Evolutionary conservation across 2,888 invertebrate species (phyloP), one percentile per base, ranked within the genome.

Genomic region (Lypha dubia): DNA sequence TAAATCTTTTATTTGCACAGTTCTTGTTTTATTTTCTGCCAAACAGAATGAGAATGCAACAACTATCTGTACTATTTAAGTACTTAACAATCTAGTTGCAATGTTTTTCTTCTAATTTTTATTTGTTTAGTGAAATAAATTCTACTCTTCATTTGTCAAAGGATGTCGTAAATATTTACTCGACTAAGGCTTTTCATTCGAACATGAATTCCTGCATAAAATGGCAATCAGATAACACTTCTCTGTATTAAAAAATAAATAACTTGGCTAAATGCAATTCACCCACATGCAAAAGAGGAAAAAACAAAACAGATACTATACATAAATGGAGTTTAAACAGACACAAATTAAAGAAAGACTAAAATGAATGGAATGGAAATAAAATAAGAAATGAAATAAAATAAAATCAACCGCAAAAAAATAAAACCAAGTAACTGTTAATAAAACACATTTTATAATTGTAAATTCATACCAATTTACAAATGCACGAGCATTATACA

Each of bases 181-280:
- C 74, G 70, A 65, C 74, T 63, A 84, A 65, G 74, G 77, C 73
- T 74, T 76, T 84, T 74, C 63, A 70, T 84, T 70, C 20, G 51
- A 53, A 49, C 77, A 81, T 81, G 81, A 77, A 81, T 84, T 71
- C 76, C 74, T 77, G 58, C 63, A 74, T 63, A 79, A 77, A 84
- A 77, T 81, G 58, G 84, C 81, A 84, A 84, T 84, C 84, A 84
- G 84, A 84, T 84, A 84, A 84, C 84, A 84, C 84, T 84, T 84
- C 77, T 70, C 46, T 81, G 35, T 79, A 65, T 70, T 84, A 60
- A 41, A 70, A 70, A 70, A 77, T 70, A 80, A 81, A 84, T 67
- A 28, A 80, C 77, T 81, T 84, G 62, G 68, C 73, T 74, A 51
- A 77, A 68, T 81, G 81, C 74, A 77, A 41, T 84, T 84, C 70